These are phyloP conservation scores for Nomia melanderi DNA, from an alignment of 1,140 invertebrate genomes.

Conservation along the genomic window DNA sequence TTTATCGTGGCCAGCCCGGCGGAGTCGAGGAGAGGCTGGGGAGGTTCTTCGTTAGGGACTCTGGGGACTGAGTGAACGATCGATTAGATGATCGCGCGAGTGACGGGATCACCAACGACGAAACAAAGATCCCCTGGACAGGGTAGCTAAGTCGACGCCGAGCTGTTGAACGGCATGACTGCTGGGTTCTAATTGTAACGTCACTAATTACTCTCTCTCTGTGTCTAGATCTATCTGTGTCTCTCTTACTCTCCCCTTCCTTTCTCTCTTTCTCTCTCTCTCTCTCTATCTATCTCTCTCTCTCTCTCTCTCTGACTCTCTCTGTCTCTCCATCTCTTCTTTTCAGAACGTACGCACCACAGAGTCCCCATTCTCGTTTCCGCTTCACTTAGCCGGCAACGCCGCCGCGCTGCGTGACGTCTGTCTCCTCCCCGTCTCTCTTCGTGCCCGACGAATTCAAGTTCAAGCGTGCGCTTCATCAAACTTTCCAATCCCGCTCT, in stretches of 20 bases:
- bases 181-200: background rate
- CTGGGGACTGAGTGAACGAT: too few species aligned
- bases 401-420: slow-evolving; percentile 6
- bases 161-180: background rate
- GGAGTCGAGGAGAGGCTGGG: too few species aligned
- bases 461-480: slow-evolving; percentile 61
- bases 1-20: too few species aligned
- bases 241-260: background rate
- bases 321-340: slow-evolving; percentile 16
- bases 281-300: background rate
- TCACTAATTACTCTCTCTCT: slow-evolving; percentile 11
- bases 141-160: background rate
- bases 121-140: background rate
- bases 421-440: slow-evolving; percentile 18
- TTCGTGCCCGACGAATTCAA: slow-evolving; percentile 19
- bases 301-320: slow-evolving; percentile 13
- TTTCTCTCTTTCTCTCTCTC: slow-evolving; percentile 3
- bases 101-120: too few species aligned
- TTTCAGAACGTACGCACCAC: slow-evolving; percentile 1
- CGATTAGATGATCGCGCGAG: too few species aligned
- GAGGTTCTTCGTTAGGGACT: too few species aligned
- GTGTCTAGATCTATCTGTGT: background rate
- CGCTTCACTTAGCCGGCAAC: background rate
- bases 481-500: slow-evolving; percentile 19
- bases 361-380: background rate